Base-by-base conservation (phyloP, 2,113 vertebrate species). In the Python bivittatus region DNA sequence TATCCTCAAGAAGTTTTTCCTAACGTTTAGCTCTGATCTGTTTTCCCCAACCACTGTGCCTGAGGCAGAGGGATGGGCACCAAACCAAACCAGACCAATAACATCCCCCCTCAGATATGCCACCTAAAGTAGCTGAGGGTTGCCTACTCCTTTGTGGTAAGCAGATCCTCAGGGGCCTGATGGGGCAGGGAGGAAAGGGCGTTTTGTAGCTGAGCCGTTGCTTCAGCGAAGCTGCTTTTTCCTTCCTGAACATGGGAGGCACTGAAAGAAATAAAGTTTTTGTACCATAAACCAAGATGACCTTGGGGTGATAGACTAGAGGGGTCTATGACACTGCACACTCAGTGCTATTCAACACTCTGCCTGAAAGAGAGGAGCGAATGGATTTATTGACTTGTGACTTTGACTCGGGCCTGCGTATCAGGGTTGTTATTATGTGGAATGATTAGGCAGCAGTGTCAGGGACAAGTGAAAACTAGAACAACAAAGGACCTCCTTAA, bases 301-400 rank as follows among this genome's bases (percentile, higher is more conserved):
- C 98, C 99, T 99, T 99, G 98, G 97, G 94, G 96, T 99, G 98
- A 99, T 98, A 97, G 98, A 99, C 98, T 98, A 97, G 95, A 79
- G 96, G 97, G 97, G 97, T 97, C 96, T 97, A 97, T 98, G 98
- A 98, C 97, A 98, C 96, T 95, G 97, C 96, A 95, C 97, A 96
- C 96, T 96, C 96, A 96, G 96, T 96, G 96, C 97, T 97, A 98
- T 97, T 98, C 97, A 98, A 98, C 98, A 98, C 97, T 97, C 97
- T 93, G 96, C 97, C 96, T 98, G 97, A 98, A 98, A 98, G 98
- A 95, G 97, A 98, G 96, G 96, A 97, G 96, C 96, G 97, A 98
- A 99, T 99, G 98, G 98, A 99, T 99, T 99, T 99, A 99, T 99
- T 98, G 99, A 99, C 97, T 98, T 97, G 97, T 57, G 97, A 98